Conservation (phyloP, 2,888 invertebrate species). For the Macaria liturata region DNA sequence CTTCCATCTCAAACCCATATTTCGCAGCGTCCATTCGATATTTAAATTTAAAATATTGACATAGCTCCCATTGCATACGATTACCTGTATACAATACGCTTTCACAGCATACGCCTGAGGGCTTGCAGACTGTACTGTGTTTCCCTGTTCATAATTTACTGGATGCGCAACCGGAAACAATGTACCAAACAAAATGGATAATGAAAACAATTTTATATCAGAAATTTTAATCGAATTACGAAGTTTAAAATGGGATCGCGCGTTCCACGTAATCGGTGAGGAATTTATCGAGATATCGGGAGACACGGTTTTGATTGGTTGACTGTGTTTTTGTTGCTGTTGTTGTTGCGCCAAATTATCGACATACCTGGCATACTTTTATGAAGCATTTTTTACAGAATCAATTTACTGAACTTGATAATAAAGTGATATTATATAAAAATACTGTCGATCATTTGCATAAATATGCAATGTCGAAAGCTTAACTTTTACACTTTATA, state of each 20-base stretch:
- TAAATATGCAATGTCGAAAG: too few relatives aligned
- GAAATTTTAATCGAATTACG: conserved; percentile 69
- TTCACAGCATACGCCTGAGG: conserved; percentile 70
- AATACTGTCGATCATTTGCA: too few relatives aligned
- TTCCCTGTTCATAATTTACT: conserved; percentile 67
- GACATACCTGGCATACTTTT: neutral
- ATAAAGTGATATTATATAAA: too few relatives aligned
- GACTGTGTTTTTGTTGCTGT: conserved; percentile 3
- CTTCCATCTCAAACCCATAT: neutral
- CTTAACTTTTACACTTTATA: too few relatives aligned
- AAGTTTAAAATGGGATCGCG: conserved; percentile 58
- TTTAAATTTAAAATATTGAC: conserved; percentile 81
- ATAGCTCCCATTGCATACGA: conserved; percentile 78
- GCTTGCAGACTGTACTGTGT: conserved; percentile 59
- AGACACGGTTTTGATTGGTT: conserved; percentile 19
- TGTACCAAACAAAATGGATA: conserved; percentile 73
- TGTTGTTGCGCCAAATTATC: too few relatives aligned
- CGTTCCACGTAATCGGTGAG: conserved; percentile 47
- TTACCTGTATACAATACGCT: conserved; percentile 81
- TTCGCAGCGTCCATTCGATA: conserved; percentile 58
- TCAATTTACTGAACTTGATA: too few relatives aligned
- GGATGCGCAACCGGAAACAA: conserved; percentile 72
- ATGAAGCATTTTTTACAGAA: too few relatives aligned
- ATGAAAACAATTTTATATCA: conserved; percentile 77
- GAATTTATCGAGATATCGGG: conserved; percentile 46